Evolutionary conservation across 2,797 vertebrate genomes (phyloP).

Genomic region (Artibeus lituratus): DNA sequence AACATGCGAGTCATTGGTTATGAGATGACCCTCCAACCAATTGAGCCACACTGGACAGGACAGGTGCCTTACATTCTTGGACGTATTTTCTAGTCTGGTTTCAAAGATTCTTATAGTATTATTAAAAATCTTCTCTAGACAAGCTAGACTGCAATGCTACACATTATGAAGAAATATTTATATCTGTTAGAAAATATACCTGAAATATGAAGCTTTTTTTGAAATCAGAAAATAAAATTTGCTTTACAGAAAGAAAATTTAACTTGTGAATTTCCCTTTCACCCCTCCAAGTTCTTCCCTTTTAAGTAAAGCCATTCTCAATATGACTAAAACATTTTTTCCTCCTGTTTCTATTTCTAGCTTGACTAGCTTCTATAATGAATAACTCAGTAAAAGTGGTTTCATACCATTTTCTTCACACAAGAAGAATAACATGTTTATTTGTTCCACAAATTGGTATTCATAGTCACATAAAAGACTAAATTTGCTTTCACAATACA

Average conservation of each 20-base stretch:
- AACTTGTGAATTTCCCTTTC: neutral
- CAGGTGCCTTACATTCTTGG: neutral
- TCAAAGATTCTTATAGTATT: neutral
- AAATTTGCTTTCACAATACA: slow-evolving; percentile 47
- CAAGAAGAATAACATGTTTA: neutral
- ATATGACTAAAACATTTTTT: neutral
- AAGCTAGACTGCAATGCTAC: neutral
- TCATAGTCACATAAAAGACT: slow-evolving; percentile 35
- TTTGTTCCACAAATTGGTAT: slow-evolving; percentile 21
- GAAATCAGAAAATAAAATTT: slow-evolving; percentile 23
- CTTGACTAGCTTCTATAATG: slow-evolving; percentile 26
- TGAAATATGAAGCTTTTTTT: neutral
- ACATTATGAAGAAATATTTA: neutral
- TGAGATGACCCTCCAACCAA: no score
- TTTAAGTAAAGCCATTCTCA: neutral
- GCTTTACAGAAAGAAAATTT: neutral
- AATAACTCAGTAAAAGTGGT: slow-evolving; percentile 19
- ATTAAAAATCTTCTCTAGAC: neutral
- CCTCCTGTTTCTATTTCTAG: slow-evolving; percentile 4
- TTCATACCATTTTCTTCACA: neutral
- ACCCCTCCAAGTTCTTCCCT: neutral
- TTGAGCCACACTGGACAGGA: no score
- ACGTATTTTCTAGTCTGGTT: neutral
- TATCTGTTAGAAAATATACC: neutral
- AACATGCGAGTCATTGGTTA: no score